These are phyloP conservation scores for Ammodytes marinus DNA, from an alignment of 2,113 vertebrate species.

Conservation along the genomic window DNA sequence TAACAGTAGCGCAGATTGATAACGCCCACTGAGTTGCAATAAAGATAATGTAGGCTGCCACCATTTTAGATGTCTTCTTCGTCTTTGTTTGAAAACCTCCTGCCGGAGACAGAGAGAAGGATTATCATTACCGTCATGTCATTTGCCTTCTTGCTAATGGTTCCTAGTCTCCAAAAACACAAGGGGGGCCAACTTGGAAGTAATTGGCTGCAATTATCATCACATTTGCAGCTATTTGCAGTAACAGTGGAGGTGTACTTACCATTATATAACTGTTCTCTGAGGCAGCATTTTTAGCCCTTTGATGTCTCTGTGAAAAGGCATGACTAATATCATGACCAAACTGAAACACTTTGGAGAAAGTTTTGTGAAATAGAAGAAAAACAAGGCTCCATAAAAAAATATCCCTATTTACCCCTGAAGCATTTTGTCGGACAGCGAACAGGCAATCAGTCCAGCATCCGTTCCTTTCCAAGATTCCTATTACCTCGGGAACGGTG, in stretches of 20 bases:
- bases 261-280: constrained; percentile 57
- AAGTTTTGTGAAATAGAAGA: constrained; percentile 42
- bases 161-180: constrained; percentile 47
- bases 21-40: constrained; percentile 11
- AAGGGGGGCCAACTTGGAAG: constrained; percentile 40
- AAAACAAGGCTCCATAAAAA: constrained; percentile 37
- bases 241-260: constrained; percentile 43
- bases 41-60: constrained; percentile 17
- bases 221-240: constrained; percentile 55
- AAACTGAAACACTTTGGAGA: constrained; percentile 22
- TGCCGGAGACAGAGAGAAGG: neutral
- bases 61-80: constrained; percentile 2
- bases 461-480: constrained; percentile 54
- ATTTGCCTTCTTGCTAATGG: constrained; percentile 6
- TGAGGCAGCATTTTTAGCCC: constrained; percentile 12
- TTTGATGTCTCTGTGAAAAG: constrained; percentile 28
- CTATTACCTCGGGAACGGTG: constrained; percentile 66
- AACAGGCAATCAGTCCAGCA: constrained; percentile 62
- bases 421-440: constrained; percentile 51
- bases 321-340: constrained; percentile 39
- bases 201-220: constrained; percentile 75
- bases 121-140: constrained; percentile 10
- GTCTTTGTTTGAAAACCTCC: constrained; percentile 8
- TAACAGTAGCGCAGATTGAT: constrained; percentile 15
- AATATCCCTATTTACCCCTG: constrained; percentile 50